These are phyloP conservation scores for Tokudaia muenninki DNA, from an alignment of 2,797 vertebrate species.

Conservation along the genomic window DNA sequence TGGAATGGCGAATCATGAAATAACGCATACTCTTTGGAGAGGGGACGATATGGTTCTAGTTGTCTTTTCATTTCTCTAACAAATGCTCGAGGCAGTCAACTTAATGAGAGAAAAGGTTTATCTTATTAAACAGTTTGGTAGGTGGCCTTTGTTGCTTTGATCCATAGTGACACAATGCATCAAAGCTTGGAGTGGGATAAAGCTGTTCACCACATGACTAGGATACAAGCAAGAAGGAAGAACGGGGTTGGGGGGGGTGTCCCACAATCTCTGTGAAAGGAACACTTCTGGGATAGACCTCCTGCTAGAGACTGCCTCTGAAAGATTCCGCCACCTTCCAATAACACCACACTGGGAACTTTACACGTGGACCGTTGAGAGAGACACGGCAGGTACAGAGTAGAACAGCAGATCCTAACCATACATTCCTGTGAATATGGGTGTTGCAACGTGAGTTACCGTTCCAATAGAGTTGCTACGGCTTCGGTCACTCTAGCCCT, in stretches of 20 bases:
- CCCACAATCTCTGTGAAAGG: not conserved
- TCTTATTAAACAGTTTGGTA: not conserved
- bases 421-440: not conserved
- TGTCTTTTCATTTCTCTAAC: not conserved
- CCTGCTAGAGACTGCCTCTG: not conserved
- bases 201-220: not conserved
- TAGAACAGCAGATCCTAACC: not conserved
- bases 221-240: not conserved
- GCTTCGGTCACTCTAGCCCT: not conserved
- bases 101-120: not conserved
- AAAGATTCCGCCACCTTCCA: not conserved
- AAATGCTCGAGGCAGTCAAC: not conserved
- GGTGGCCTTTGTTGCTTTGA: not conserved
- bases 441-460: not conserved
- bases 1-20: not conserved
- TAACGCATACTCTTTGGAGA: not conserved
- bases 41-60: not conserved
- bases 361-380: not conserved
- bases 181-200: not conserved
- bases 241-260: accelerated
- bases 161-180: not conserved
- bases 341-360: no score
- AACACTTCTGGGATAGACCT: not conserved
- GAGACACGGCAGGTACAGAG: not conserved
- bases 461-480: not conserved